These are phyloP conservation scores for Stomatorhinus ivindoensis DNA, from an alignment of 2,113 vertebrate genomes.

Conservation along the genomic window DNA sequence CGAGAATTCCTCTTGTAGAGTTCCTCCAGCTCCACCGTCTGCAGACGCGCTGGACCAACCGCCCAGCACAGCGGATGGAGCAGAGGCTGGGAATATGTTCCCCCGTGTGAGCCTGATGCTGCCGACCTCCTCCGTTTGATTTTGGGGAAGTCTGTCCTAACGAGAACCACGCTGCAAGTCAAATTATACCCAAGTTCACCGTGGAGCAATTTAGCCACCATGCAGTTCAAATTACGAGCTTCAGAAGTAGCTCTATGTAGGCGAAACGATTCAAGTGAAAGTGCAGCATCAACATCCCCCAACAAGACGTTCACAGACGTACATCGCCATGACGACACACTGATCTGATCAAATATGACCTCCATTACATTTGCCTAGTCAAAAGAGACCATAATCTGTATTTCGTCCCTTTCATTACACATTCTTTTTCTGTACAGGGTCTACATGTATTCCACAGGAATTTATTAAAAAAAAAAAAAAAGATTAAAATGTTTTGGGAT, in stretches of 20 bases:
- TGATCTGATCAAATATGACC: not conserved
- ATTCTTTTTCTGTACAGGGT: not conserved
- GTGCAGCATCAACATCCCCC: not conserved
- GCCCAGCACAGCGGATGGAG: not conserved
- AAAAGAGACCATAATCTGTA: not conserved
- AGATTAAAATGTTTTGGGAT: not conserved
- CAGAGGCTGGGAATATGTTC: not conserved
- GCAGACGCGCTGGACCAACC: not conserved
- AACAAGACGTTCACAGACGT: not conserved
- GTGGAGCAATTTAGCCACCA: not conserved
- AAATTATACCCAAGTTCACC: not conserved
- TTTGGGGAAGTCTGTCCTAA: constrained; percentile 6
- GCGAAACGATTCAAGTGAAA: not conserved
- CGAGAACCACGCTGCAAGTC: not conserved
- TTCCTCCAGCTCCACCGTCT: not conserved
- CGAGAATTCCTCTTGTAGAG: constrained; percentile 2
- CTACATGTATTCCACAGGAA: not conserved
- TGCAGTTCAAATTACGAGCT: not conserved
- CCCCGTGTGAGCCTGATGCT: not conserved
- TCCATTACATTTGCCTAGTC: not conserved
- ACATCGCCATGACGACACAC: not conserved
- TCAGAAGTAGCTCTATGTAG: not conserved
- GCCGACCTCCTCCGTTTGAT: not conserved
- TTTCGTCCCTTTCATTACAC: not conserved
- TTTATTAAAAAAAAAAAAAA: not conserved